A percentile compares a stretch with the other conserved stretches of the same genome.
These are phyloP conservation scores for Hyperoodon ampullatus DNA, from an alignment of 2,113 vertebrate genomes.

Conservation along the genomic window DNA sequence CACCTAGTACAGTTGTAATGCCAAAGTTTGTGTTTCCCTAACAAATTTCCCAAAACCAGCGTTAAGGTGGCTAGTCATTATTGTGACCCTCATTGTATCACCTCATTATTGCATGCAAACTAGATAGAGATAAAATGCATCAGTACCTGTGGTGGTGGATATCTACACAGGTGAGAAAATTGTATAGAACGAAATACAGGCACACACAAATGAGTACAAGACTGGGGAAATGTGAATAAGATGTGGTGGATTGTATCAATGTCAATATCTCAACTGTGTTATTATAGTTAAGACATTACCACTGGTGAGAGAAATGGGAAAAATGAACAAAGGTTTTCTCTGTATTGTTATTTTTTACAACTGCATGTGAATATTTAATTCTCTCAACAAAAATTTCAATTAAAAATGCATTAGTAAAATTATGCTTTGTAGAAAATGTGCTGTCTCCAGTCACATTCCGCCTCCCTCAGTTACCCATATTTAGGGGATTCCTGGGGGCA, in stretches of 20 bases:
- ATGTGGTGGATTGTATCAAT: neutral
- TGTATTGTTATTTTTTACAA: constrained; percentile 24
- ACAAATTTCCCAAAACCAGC: constrained; percentile 11
- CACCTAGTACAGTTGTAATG: neutral
- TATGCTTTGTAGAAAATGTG: constrained; percentile 6
- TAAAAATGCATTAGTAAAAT: neutral
- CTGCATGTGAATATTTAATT: neutral
- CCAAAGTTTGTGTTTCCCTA: constrained; percentile 23
- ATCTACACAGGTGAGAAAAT: neutral
- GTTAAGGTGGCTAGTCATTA: neutral
- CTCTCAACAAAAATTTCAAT: neutral
- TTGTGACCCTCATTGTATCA: neutral
- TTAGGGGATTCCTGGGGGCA: neutral
- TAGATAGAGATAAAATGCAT: neutral
- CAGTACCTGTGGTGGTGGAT: neutral
- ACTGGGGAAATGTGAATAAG: neutral
- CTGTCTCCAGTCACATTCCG: neutral
- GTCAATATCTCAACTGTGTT: neutral
- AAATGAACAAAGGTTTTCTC: constrained; percentile 28
- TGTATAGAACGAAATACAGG: neutral
- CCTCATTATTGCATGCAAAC: neutral
- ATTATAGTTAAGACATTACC: neutral
- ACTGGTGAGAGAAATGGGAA: neutral
- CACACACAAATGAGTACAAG: neutral
- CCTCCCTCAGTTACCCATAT: neutral